These are phyloP conservation scores for Hylia prasina DNA, from an alignment of 2,113 vertebrate genomes.

Conservation along the genomic window DNA sequence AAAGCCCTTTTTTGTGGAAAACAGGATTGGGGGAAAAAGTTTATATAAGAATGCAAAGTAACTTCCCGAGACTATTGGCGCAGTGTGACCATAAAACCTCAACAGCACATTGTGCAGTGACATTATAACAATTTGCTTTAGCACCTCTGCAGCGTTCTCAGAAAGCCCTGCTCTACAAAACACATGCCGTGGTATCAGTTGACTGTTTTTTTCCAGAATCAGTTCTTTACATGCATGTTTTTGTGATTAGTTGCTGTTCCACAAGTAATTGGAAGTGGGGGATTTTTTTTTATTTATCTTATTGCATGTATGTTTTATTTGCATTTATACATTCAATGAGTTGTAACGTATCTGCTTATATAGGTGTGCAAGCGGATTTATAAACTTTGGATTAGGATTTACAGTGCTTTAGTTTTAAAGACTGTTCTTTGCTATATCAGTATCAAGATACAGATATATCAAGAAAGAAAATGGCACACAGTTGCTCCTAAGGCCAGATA, in stretches of 20 bases:
- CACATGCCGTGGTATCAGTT: not conserved
- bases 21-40: not conserved
- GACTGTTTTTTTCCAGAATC: not conserved
- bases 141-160: constrained; percentile 36
- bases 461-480: not conserved
- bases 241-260: not conserved
- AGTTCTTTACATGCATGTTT: not conserved
- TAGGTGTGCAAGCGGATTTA: not conserved
- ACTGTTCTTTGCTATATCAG: not conserved
- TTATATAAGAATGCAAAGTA: constrained; percentile 64
- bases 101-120: constrained; percentile 28
- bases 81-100: constrained; percentile 61
- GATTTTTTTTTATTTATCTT: not conserved
- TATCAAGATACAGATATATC: not conserved
- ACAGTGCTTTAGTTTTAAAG: not conserved
- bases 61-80: constrained; percentile 50
- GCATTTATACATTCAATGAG: not conserved
- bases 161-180: not conserved
- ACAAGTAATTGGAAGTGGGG: not conserved
- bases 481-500: not conserved
- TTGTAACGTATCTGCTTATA: not conserved
- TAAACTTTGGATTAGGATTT: not conserved
- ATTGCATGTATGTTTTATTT: not conserved
- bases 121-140: constrained; percentile 29
- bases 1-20: constrained; percentile 62